These are phyloP conservation scores for Eleutherodactylus coqui DNA, from an alignment of 2,797 vertebrate genomes.

Conservation along the genomic window DNA sequence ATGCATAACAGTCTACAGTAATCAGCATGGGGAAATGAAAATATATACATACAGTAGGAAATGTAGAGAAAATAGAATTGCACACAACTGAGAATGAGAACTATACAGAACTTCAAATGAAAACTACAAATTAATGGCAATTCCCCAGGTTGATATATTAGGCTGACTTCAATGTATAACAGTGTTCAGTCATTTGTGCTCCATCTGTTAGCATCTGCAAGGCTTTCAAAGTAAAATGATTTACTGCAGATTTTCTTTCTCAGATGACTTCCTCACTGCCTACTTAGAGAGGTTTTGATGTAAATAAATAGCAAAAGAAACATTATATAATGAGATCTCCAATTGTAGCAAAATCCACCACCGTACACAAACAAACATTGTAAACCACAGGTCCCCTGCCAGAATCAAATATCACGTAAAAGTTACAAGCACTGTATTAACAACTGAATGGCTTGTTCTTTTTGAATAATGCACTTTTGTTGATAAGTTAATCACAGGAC, in stretches of 20 bases:
- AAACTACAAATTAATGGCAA: constrained; percentile 9
- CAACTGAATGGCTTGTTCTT: not conserved
- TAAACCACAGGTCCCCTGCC: not conserved
- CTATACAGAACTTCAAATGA: not conserved
- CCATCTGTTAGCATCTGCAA: constrained; percentile 25
- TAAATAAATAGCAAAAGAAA: not conserved
- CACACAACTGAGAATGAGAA: not conserved
- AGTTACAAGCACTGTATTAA: too few species aligned
- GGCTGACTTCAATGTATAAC: constrained; percentile 14
- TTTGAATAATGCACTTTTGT: not conserved
- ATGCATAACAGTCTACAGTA: not conserved
- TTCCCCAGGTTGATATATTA: constrained; percentile 22
- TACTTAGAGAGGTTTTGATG: constrained; percentile 2
- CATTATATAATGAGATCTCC: not conserved
- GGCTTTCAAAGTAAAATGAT: constrained; percentile 13
- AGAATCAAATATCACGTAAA: not conserved
- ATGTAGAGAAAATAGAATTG: not conserved
- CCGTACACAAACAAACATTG: not conserved
- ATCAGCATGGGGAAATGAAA: not conserved
- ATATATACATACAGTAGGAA: not conserved
- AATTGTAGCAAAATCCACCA: not conserved
- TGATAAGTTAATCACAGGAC: not conserved
- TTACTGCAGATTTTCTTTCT: not conserved
- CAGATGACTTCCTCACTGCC: not conserved
- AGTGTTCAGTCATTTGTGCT: constrained; percentile 17